Conservation (phyloP, 2,888 invertebrate species). For the Drosophila neotestacea region DNA sequence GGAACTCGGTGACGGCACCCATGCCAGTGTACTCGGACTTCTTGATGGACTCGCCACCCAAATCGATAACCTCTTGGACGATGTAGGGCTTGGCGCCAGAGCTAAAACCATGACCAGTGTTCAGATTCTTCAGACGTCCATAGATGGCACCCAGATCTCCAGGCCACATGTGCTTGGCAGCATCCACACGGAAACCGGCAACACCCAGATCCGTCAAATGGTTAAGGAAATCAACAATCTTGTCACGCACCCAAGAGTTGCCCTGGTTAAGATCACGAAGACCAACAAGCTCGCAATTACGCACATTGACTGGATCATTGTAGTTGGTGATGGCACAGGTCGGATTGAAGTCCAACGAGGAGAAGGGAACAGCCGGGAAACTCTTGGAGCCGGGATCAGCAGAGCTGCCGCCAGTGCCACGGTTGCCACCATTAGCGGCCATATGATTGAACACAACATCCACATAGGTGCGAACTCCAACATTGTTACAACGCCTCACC, state of each 20-base stretch:
- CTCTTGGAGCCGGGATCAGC: constrained; percentile 87
- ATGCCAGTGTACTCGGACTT: constrained; percentile 86
- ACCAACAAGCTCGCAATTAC: constrained; percentile 90
- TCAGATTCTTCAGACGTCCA: constrained; percentile 87
- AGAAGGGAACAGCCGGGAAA: constrained; percentile 89
- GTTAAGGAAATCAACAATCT: constrained; percentile 78
- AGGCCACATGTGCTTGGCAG: constrained; percentile 94
- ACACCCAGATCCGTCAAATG: constrained; percentile 88
- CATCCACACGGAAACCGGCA: constrained; percentile 94
- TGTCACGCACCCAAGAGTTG: constrained; percentile 77
- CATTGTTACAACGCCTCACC: constrained; percentile 92
- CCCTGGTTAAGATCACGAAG: constrained; percentile 92
- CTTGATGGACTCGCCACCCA: constrained; percentile 86
- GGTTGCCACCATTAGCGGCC: constrained; percentile 86
- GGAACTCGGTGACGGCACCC: constrained; percentile 92
- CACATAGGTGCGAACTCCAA: constrained; percentile 92
- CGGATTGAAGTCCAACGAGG: constrained; percentile 89
- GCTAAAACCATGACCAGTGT: constrained; percentile 88
- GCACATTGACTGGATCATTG: constrained; percentile 88
- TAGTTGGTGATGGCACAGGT: constrained; percentile 89
- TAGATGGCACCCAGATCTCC: constrained; percentile 88
- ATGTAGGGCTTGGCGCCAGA: constrained; percentile 89
- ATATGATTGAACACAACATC: constrained; percentile 95
- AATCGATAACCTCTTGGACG: constrained; percentile 92
- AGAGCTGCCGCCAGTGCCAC: constrained; percentile 88